Evolutionary conservation across 2,113 vertebrate genomes (phyloP).

Genomic region (Paralichthys olivaceus): DNA sequence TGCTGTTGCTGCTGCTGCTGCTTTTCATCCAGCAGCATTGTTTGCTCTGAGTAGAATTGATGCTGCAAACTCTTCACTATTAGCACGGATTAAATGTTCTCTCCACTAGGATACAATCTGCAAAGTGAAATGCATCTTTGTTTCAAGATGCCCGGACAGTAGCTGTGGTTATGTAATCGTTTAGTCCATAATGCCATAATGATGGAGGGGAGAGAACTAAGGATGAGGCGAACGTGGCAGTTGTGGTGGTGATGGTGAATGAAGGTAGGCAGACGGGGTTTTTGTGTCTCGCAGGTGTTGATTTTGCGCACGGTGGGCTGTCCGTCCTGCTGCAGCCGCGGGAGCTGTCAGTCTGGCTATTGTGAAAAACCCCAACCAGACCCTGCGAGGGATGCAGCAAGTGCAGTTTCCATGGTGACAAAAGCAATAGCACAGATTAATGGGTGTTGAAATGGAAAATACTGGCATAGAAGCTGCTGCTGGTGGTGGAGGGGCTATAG

Average conservation of each 20-base stretch:
- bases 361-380: conserved; percentile 46
- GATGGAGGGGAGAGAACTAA: not conserved
- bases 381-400: conserved; percentile 74
- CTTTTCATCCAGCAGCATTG: conserved; percentile 12
- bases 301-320: conserved; percentile 28
- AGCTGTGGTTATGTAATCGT: conserved; percentile 61
- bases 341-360: conserved; percentile 57
- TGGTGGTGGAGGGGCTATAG: not conserved
- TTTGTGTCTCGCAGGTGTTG: conserved; percentile 22
- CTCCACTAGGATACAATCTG: not conserved
- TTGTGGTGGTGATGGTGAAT: not conserved
- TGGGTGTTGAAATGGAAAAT: conserved; percentile 73
- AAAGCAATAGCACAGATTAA: conserved; percentile 80
- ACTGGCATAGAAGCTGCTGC: conserved; percentile 14
- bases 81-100: not conserved
- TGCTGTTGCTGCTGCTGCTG: not conserved
- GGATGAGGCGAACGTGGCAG: not conserved
- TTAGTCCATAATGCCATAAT: conserved; percentile 31
- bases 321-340: conserved; percentile 60
- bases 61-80: not conserved
- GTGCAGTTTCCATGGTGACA: conserved; percentile 86
- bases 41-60: not conserved
- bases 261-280: not conserved
- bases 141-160: conserved; percentile 37
- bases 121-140: conserved; percentile 11